Evolutionary conservation across 2,113 vertebrate genomes (phyloP), one percentile per base, ranked within the genome.

Genomic region (Anguilla rostrata): DNA sequence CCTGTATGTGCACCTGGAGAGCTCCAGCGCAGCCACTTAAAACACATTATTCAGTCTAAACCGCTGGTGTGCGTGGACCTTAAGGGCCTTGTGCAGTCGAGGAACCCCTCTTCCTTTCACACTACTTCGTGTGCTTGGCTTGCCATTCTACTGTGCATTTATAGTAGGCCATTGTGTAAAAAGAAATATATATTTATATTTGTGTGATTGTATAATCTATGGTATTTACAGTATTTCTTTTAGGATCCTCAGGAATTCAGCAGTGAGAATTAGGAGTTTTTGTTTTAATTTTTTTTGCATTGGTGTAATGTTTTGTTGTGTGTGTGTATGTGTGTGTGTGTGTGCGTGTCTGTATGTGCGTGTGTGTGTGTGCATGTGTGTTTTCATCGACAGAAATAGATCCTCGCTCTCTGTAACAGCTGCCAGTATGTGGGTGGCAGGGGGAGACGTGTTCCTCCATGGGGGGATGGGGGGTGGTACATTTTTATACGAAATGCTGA

Each of bases 291-390:
- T 26, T 78, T 78, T 78, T 29, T 39, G 34, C 26, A 39, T 14
- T 29, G 43, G 49, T 53, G 49, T 2, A 53, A 53, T 2, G 49
- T 26, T 2, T 66, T 5, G 3, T 56, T 43, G 8, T 71, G 57
- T 71, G 43, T 18, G n/a, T 53, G 78, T 14, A 34, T 34, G 78
- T 39, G 29, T 15, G 22, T 20, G 60, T 22, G 78, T 26, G 78
- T 79, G 78, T 79, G 34, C 86, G 85, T 83, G 84, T 89, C 83
- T 88, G 86, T 87, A 87, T 84, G 84, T 46, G 78, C 79, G 40
- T 57, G 83, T 85, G 66, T 88, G 83, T 41, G 57, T 1, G 20
- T 87, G 88, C 86, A 84, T 78, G 56, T 75, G 88, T 43, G 87
- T 89, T 85, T 43, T 63, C 56, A 22, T 0, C 26, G 60, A 66